A percentile compares a stretch with the other conserved stretches of the same genome.
Evolutionary conservation across 2,113 vertebrate genomes (phyloP).

Genomic region (Guaruba guarouba): DNA sequence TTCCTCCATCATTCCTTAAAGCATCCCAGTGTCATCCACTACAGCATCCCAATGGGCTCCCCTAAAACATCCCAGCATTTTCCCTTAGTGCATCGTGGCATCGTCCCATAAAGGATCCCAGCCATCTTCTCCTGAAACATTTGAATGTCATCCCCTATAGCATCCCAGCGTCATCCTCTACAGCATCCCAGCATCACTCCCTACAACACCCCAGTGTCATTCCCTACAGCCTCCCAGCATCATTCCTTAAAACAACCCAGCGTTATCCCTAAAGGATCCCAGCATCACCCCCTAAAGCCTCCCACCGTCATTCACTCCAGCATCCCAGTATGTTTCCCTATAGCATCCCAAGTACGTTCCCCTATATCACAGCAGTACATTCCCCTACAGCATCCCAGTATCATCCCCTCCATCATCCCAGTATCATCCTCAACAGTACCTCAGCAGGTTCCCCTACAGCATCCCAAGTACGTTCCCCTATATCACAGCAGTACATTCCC

Average conservation of each 20-base stretch:
- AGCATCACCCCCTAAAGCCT: too few species aligned
- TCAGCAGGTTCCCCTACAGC: too few species aligned
- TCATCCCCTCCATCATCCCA: neutral
- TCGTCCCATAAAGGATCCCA: neutral
- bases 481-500: neutral
- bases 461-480: neutral
- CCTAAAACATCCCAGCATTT: neutral
- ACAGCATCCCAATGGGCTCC: neutral
- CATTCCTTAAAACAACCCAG: neutral
- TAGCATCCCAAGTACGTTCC: fast-evolving
- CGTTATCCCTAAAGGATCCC: neutral
- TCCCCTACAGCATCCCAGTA: neutral
- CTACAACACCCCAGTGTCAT: neutral
- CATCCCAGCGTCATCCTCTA: neutral
- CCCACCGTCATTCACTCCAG: fast-evolving
- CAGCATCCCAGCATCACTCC: neutral
- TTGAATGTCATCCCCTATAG: neutral
- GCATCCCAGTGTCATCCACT: neutral
- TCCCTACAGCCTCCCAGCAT: neutral
- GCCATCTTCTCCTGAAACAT: neutral
- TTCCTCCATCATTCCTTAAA: neutral
- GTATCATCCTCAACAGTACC: too few species aligned
- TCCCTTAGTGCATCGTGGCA: neutral
- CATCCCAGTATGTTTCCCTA: neutral
- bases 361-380: too few species aligned